Base-by-base conservation (phyloP, 2,113 vertebrate species). In the Lampris incognitus region DNA sequence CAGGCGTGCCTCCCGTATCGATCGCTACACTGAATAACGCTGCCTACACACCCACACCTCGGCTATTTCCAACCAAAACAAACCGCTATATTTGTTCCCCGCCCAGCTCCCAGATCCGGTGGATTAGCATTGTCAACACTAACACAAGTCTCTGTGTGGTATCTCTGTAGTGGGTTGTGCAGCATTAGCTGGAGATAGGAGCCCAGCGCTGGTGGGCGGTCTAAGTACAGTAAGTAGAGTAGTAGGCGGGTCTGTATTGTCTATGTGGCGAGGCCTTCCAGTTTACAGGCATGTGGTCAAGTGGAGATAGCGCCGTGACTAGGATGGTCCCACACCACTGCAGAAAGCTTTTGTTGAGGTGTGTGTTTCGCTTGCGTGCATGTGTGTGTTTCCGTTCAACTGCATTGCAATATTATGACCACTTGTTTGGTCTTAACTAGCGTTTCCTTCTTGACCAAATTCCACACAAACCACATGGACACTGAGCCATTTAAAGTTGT, bases 221-320 rank as follows among this genome's bases (percentile, higher is more conserved):
- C 66, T 67, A 4, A 77, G 61, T 71, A 77, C 73, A 80, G 41
- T 64, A 52, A 81, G 74, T 66, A 81, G 71, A 78, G 59, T 57
- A 49, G 85, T 87, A 58, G 78, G 85, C 75, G 85, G 75, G 44
- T 69, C 64, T 37, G 46, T 66, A 74, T 80, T 83, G 84, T 78
- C 64, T 66, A 10, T 67, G 56, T 65, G 58, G 52, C 66, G 46
- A 80, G 46, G 72, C 63, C 44, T 50, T 66, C 41, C 60, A 66
- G 57, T 62, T 70, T 61, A 7, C 76, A 72, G 63, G 52, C 69
- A 58, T 74, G 77, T 77, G 84, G 65, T 76, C 65, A 50, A 42
- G 73, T 38, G 44, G 52, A 79, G 70, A 83, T 83, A 80, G 57
- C 62, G 58, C 60, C 24, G 42, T 74, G 59, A 71, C 76, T 66